Evolutionary conservation across 2,113 vertebrate species (phyloP).

Genomic region (Okapia johnstoni): DNA sequence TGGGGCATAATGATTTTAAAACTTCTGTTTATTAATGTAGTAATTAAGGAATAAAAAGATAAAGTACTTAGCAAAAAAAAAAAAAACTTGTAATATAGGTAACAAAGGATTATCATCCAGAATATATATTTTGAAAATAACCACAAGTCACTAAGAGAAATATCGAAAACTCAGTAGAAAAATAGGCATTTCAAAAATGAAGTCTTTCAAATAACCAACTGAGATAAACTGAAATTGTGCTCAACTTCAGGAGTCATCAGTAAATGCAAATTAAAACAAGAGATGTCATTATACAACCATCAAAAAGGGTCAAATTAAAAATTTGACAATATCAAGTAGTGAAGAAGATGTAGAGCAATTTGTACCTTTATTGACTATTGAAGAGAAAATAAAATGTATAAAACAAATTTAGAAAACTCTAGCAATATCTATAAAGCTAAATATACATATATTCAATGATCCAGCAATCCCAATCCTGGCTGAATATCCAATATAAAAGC

Average conservation of each 20-base stretch:
- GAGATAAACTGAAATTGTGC: background rate
- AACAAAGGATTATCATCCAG: background rate
- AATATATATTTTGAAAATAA: background rate
- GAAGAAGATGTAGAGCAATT: background rate
- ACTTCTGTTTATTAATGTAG: background rate
- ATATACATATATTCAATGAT: background rate
- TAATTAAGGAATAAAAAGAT: background rate
- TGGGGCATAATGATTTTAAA: background rate
- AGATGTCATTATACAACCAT: background rate
- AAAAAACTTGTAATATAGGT: background rate
- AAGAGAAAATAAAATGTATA: background rate
- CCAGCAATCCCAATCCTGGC: background rate
- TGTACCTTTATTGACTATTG: background rate
- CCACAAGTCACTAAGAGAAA: background rate
- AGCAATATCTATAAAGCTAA: background rate
- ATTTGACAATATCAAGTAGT: background rate
- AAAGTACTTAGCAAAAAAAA: background rate
- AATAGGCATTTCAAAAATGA: background rate
- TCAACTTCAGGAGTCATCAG: background rate
- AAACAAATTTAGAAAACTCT: background rate
- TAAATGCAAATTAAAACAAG: background rate
- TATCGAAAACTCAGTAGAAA: background rate
- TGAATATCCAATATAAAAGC: background rate
- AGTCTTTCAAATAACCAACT: background rate
- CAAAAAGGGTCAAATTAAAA: background rate